Percentiles rank a stretch among this genome's conserved stretches.
Conservation (phyloP, 2,113 vertebrate genomes). For the Channa maculata region DNA sequence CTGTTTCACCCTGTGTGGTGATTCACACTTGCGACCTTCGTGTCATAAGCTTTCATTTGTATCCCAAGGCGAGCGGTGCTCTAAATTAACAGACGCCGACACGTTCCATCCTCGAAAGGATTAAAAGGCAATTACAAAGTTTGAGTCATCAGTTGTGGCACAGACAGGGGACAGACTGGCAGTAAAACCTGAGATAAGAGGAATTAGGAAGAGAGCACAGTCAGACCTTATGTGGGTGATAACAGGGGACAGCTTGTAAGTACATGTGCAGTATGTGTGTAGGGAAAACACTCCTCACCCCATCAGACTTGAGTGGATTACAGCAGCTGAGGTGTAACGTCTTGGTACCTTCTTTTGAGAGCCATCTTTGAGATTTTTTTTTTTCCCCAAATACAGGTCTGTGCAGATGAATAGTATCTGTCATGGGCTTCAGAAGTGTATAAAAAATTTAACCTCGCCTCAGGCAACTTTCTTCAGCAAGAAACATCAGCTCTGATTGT, state of each 20-base stretch:
- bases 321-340: background rate
- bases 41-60: slow-evolving; percentile 28
- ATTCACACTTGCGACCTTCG: slow-evolving; percentile 39
- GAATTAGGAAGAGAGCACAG: slow-evolving; percentile 27
- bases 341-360: background rate
- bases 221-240: slow-evolving; percentile 5
- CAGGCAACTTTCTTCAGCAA: slow-evolving; percentile 9
- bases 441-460: slow-evolving; percentile 1
- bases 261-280: background rate
- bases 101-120: slow-evolving; percentile 49
- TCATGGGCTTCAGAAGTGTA: background rate
- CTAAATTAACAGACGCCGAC: slow-evolving; percentile 46
- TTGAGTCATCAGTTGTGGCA: slow-evolving; percentile 62
- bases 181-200: slow-evolving; percentile 41
- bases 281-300: background rate
- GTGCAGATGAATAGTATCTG: background rate
- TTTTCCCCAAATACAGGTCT: background rate
- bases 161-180: slow-evolving; percentile 22
- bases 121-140: slow-evolving; percentile 64
- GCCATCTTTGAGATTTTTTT: background rate
- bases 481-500: slow-evolving; percentile 9
- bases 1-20: slow-evolving; percentile 6
- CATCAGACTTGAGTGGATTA: too few species aligned
- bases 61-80: slow-evolving; percentile 26
- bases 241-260: background rate